Evolutionary conservation across 35 echinoderm and acorn worm species (phyloP), one percentile per base, ranked within the genome.

Genomic region (Ophiothrix spiculata): DNA sequence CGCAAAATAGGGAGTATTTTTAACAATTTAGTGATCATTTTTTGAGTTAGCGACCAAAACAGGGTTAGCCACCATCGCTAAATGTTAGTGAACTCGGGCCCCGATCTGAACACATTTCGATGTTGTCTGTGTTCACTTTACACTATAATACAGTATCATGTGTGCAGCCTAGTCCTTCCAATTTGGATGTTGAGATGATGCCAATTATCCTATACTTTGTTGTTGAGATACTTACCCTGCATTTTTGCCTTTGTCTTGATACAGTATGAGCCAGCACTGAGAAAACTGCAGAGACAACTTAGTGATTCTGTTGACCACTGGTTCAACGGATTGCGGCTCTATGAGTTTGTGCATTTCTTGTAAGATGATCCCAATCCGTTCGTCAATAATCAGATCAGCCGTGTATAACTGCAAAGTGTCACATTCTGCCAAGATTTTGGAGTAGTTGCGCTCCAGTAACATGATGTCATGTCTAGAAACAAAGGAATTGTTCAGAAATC

Each of bases 401-500:
- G 31, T 3, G 33, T 36, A 64, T 39, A 37, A 1, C 28, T 16
- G 0, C 10, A 19, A 10, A 1, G 14, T 15, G 33, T 1, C 13
- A 31, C 4, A 4, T 28, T 78, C 34, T 1, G 1, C 23, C 37
- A 64, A 1, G 32, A 46, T 34, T 33, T 77, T 60, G 29, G 21
- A 19, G 19, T 87, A 77, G 40, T 86, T 78, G 39, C 85, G 28
- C 12, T 87, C 85, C 13, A 79, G 39, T 69, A 87, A 19, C 40
- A 56, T 87, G 37, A 78, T 78, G 31, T 87, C 23, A 40, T 87
- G 77, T 25, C 85, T 87, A 74, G n/a, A n/a, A n/a, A n/a, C n/a
- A n/a, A n/a, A n/a, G n/a, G n/a, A n/a, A n/a, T n/a, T n/a, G n/a
- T n/a, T n/a, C n/a, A n/a, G n/a, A n/a, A n/a, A n/a, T n/a, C n/a